Base-by-base conservation (phyloP, 2,113 vertebrate genomes). In the Acrocephalus kingi region DNA sequence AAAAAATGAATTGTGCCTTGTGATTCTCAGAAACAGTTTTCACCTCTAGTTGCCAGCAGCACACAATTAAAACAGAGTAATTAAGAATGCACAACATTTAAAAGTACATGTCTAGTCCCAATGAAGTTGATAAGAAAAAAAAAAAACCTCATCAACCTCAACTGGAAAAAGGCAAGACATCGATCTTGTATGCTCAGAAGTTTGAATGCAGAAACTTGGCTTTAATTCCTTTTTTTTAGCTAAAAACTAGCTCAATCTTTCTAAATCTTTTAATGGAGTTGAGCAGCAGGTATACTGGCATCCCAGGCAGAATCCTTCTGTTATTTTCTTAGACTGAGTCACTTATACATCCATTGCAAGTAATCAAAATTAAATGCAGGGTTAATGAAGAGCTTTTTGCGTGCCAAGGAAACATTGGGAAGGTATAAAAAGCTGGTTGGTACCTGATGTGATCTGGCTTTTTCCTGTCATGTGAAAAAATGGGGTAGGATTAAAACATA, bases 401-500 rank as follows among this genome's bases (percentile, higher is more conserved):
- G 96, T 98, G 98, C 98, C 97, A 97, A 96, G 96, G 96, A 97
- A 97, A 97, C 68, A 97, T 25, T 84, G 96, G 95, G 94, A 97
- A 97, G 91, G 92, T 62, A 96, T 93, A 97, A 98, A 97, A 98
- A 98, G 97, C 97, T 97, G 97, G 66, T 97, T 97, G 97, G 98
- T 98, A 98, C 98, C 98, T 98, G 98, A 97, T 98, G 96, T 98
- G 98, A 97, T 98, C 98, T 96, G 98, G 97, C 97, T 98, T 98
- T 98, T 98, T 98, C 98, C 98, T 98, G 98, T 98, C 98, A 97
- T 97, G 96, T 98, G 97, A 98, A 98, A 98, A 98, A 98, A 98
- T 58, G 97, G 98, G 98, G 97, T 80, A 98, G 98, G 98, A 97
- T 98, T 98, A 98, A 98, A 98, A 98, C 97, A 98, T 97, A 98